Percentiles rank a stretch among this genome's conserved stretches.
These are phyloP conservation scores for Tetranychus truncatus DNA, from an alignment of 2,888 invertebrate genomes.

Conservation along the genomic window DNA sequence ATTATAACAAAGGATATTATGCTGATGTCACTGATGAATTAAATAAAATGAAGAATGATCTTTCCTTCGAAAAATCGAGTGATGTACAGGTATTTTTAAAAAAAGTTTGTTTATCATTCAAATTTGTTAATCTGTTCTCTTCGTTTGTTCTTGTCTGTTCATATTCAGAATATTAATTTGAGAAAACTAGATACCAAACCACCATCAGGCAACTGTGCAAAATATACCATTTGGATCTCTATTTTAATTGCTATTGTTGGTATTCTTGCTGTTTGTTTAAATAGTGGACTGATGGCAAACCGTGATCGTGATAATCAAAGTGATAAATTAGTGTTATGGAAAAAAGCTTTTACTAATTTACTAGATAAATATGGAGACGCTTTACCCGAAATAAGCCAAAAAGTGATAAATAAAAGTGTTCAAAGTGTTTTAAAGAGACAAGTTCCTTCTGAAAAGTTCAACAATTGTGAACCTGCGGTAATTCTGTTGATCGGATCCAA, in stretches of 20 bases:
- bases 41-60: too few species aligned
- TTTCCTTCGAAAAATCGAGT: too few species aligned
- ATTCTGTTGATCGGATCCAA: neutral
- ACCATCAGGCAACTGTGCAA: too few species aligned
- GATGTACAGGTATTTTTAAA: too few species aligned
- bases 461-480: neutral
- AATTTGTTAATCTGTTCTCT: too few species aligned
- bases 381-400: slow-evolving; percentile 4
- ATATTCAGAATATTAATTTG: too few species aligned
- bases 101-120: too few species aligned
- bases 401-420: neutral
- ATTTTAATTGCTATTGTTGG: neutral
- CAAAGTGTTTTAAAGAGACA: neutral
- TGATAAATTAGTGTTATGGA: neutral
- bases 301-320: neutral
- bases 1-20: too few species aligned
- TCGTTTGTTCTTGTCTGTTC: too few species aligned
- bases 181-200: too few species aligned
- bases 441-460: neutral
- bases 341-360: neutral
- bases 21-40: too few species aligned
- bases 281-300: neutral
- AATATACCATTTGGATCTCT: neutral
- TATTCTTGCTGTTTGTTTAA: neutral
- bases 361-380: neutral